These are phyloP conservation scores for Trigoniulus corallinus DNA, from an alignment of 1,140 invertebrate species.

Conservation along the genomic window DNA sequence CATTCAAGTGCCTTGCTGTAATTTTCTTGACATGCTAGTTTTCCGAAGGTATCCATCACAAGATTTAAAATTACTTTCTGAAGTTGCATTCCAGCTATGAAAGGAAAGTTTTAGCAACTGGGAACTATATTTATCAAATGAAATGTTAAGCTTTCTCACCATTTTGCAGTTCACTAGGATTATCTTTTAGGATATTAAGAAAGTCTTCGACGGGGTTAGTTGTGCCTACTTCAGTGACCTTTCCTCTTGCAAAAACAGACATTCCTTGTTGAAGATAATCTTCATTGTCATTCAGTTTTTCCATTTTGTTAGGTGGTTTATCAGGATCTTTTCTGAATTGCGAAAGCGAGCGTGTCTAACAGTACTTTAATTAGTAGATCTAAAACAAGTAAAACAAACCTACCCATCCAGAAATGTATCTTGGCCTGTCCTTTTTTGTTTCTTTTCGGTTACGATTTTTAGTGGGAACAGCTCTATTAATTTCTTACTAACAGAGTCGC, in stretches of 20 bases:
- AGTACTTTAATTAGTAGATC: background rate
- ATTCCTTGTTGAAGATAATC: conserved; percentile 7
- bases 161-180: background rate
- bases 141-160: background rate
- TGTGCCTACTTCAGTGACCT: conserved; percentile 18
- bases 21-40: background rate
- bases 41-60: background rate
- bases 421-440: conserved; percentile 21
- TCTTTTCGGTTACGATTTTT: conserved; percentile 19
- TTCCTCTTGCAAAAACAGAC: background rate
- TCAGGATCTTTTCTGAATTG: conserved; percentile 4
- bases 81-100: background rate
- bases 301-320: conserved; percentile 13
- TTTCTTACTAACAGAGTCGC: conserved; percentile 16
- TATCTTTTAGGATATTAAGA: background rate
- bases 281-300: conserved; percentile 14
- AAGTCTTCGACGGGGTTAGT: conserved; percentile 27
- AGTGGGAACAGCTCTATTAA: conserved; percentile 22
- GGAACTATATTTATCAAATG: background rate
- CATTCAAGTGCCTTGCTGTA: background rate
- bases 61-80: background rate
- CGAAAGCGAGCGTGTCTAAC: too few species aligned
- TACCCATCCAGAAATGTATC: conserved; percentile 18
- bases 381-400: background rate
- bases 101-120: too few species aligned